Evolutionary conservation across 2,113 vertebrate species (phyloP).

Genomic region (Pandion haliaetus): DNA sequence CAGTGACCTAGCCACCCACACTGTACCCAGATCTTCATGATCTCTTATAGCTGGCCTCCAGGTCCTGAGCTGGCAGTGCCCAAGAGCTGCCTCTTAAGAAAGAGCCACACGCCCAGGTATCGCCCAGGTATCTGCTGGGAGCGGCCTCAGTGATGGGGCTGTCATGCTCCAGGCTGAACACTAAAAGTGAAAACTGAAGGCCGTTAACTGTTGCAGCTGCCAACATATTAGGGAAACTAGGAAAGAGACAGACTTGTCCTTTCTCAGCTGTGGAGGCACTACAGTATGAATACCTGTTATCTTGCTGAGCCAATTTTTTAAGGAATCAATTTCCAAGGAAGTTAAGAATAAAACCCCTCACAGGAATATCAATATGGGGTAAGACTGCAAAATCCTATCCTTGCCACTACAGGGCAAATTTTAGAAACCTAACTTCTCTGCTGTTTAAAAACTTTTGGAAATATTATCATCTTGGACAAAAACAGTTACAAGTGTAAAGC

Average conservation of each 20-base stretch:
- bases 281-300: fast-evolving
- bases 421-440: neutral
- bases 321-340: neutral
- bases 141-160: neutral
- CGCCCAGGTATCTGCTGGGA: fast-evolving
- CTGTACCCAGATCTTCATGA: neutral
- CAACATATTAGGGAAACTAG: neutral
- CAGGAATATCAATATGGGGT: neutral
- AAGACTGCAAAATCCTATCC: neutral
- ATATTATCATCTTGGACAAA: neutral
- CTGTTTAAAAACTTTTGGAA: neutral
- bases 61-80: neutral
- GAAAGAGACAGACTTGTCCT: neutral
- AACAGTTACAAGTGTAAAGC: neutral
- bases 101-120: neutral
- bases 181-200: conserved; percentile 41
- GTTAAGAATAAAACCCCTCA: neutral
- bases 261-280: neutral
- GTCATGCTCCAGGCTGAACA: neutral
- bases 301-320: neutral
- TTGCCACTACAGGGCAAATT: neutral
- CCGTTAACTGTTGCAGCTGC: neutral
- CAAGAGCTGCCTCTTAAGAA: neutral
- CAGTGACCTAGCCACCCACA: neutral
- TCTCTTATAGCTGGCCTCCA: neutral